Percentiles rank a stretch among this genome's conserved stretches.
These are phyloP conservation scores for Syncerus caffer DNA, from an alignment of 2,797 vertebrate species.

Conservation along the genomic window DNA sequence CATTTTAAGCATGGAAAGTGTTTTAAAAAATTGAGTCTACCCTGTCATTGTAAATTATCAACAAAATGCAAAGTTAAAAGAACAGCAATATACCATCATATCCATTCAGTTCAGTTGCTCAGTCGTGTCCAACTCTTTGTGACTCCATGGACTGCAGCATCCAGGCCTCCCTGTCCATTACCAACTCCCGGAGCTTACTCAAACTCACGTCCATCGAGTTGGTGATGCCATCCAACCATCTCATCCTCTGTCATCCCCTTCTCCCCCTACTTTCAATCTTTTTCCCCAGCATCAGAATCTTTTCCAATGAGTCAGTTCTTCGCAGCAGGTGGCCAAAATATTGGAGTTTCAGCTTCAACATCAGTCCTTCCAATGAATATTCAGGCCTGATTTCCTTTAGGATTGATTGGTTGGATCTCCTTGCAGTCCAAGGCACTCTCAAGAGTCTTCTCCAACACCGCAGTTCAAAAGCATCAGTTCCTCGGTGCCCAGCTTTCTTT, in stretches of 20 bases:
- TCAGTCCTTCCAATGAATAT: neutral
- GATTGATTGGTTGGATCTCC: neutral
- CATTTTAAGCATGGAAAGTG: neutral
- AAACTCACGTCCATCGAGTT: neutral
- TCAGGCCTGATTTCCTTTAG: neutral
- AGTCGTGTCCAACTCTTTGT: neutral
- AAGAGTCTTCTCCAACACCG: neutral
- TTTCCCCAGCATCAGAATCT: neutral
- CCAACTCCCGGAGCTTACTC: neutral
- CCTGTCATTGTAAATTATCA: neutral
- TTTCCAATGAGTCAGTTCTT: neutral
- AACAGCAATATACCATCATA: neutral
- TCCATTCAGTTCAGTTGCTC: neutral
- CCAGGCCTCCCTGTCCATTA: neutral
- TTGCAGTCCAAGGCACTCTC: neutral
- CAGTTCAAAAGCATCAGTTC: neutral
- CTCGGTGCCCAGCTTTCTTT: neutral
- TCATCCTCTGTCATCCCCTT: neutral
- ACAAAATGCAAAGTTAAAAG: neutral
- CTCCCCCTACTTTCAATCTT: neutral
- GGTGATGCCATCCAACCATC: neutral
- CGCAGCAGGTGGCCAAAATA: neutral
- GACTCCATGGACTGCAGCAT: neutral
- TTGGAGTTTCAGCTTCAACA: neutral
- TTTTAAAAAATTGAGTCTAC: neutral